A percentile compares a stretch with the other conserved stretches of the same genome.
Evolutionary conservation across 2,797 vertebrate genomes (phyloP).

Genomic region (Emydoidea blandingii): DNA sequence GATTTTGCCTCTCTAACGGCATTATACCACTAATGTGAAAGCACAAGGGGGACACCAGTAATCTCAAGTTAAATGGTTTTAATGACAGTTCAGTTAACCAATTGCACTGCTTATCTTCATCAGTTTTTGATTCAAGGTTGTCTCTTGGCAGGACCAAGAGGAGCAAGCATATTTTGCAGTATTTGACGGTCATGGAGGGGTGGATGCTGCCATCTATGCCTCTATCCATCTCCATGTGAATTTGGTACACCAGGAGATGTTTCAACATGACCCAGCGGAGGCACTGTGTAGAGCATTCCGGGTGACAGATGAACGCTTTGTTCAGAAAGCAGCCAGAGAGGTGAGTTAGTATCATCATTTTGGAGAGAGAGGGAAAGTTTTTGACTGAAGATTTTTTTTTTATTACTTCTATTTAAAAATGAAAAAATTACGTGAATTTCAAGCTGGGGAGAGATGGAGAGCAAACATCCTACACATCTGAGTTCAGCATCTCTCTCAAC

Average conservation of each 20-base stretch:
- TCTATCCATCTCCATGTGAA: slow-evolving; percentile 97
- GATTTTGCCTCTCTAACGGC: neutral
- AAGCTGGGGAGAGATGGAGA: neutral
- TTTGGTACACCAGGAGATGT: slow-evolving; percentile 92
- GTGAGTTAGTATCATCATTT: slow-evolving; percentile 75
- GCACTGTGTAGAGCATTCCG: slow-evolving; percentile 93
- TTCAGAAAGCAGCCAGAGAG: slow-evolving; percentile 96
- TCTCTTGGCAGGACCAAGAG: slow-evolving; percentile 91
- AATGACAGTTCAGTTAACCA: neutral
- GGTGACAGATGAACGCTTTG: slow-evolving; percentile 93
- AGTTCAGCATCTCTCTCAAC: neutral
- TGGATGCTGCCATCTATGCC: slow-evolving; percentile 96
- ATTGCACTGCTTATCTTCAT: neutral
- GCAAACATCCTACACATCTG: neutral
- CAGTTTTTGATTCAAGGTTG: slow-evolving; percentile 29
- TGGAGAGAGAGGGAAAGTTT: neutral
- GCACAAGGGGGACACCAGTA: neutral
- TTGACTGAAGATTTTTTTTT: rapidly evolving
- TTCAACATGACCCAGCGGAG: slow-evolving; percentile 90
- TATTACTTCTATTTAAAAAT: neutral
- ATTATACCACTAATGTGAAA: neutral
- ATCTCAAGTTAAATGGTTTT: neutral
- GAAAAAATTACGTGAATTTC: neutral
- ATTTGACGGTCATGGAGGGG: slow-evolving; percentile 96
- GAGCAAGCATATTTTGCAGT: slow-evolving; percentile 98